Base-by-base conservation (phyloP, 1,140 invertebrate species). In the Papilio glaucus region DNA sequence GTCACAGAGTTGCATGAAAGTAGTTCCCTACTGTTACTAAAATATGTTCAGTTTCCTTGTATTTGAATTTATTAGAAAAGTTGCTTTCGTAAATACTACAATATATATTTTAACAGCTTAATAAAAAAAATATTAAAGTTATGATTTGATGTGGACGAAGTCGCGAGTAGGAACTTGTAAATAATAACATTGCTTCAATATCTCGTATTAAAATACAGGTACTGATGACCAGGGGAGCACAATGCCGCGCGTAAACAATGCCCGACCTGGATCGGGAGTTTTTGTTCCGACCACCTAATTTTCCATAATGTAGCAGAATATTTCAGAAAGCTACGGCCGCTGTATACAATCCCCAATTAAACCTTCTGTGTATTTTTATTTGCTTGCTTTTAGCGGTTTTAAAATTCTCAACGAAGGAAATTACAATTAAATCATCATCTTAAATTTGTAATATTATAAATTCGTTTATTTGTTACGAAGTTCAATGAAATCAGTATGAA, bases 191-290 rank as follows among this genome's bases (percentile, higher is more conserved):
- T 10, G 39, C 7, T n/a, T 12, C 6, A 13, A 41, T 42, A 42
- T 41, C 67, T 53, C n/a, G 26, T 69, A 49, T 68, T n/a, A 37
- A 49, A 38, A 38, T 62, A 21, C 26, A 69, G 67, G 67, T 69
- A 69, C 67, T 13, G 15, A 69, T 69, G 67, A 69, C 67, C 67
- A 53, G 9, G 45, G 26, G 21, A 15, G 29, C n/a, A 69, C 67
- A 69, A 69, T 69, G 67, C 45, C 18, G 29, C n/a, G 41, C 67
- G 65, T 69, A 69, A 69, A 69, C 67, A 69, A 69, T 29, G 26
- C 13, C 42, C 67, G 67, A 69, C 67, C 67, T 53, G 41, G 45
- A 69, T 69, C 26, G 15, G n/a, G 26, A 49, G 13, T 69, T 69
- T 69, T 69, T 69, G 45, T 69, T 69, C 67, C 12, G 15, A 53